Evolutionary conservation across 2,797 vertebrate species (phyloP).

Genomic region (Enteromius unitaeniatus): DNA sequence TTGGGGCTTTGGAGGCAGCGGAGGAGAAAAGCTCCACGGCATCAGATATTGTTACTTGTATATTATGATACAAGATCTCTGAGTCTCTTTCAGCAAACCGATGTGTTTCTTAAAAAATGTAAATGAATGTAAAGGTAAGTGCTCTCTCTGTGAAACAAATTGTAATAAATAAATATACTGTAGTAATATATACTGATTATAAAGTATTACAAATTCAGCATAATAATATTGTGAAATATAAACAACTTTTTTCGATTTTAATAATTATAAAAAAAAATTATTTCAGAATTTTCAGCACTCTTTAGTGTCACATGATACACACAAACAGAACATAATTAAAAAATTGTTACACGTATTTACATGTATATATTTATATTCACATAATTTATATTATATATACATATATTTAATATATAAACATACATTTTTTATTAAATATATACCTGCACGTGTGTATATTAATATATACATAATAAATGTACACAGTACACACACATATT

Average conservation of each 20-base stretch:
- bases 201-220: background rate
- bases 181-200: background rate
- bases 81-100: background rate
- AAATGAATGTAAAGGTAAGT: background rate
- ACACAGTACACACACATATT: no score
- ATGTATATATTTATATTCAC: no score
- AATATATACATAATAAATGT: no score
- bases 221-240: background rate
- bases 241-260: background rate
- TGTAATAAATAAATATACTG: background rate
- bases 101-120: background rate
- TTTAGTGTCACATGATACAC: background rate
- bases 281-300: background rate
- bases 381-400: no score
- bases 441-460: no score
- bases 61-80: constrained; percentile 2
- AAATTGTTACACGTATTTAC: no score
- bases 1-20: constrained; percentile 24
- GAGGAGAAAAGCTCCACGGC: constrained; percentile 2
- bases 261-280: background rate
- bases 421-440: no score
- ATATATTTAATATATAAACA: no score
- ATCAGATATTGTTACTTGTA: constrained; percentile 14
- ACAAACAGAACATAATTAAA: no score
- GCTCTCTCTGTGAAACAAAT: background rate